phyloP scores from a whole-genome alignment of 2,888 invertebrate genomes.

The Drosophila borborema region DNA sequence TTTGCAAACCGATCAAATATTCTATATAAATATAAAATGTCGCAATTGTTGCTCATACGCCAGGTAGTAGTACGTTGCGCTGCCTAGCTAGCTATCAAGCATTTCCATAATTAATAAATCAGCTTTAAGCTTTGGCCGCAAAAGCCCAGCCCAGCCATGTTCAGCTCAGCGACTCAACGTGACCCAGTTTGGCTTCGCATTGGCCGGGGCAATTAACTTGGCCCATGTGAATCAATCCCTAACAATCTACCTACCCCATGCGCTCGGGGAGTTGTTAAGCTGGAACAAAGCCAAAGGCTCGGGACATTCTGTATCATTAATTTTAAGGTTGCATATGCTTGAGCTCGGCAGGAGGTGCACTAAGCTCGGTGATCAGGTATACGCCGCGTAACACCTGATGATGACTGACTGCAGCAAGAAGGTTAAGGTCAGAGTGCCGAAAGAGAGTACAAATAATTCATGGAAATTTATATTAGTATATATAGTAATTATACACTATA shows the following conservation, averaged over 20 bases:
- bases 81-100: background rate
- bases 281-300: background rate
- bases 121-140: conserved; percentile 16
- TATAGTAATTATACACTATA: background rate
- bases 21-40: conserved; percentile 6
- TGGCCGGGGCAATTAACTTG: conserved; percentile 6
- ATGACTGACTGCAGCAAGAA: background rate
- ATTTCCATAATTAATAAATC: conserved; percentile 28
- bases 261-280: conserved; percentile 1
- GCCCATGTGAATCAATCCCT: background rate
- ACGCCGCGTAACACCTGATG: background rate
- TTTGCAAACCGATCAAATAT: conserved; percentile 28
- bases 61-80: background rate
- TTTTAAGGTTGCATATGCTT: background rate
- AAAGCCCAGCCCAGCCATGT: background rate
- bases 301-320: background rate
- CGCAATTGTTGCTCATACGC: conserved; percentile 30
- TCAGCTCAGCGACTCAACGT: conserved; percentile 5
- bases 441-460: background rate
- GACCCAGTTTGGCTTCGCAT: conserved; percentile 9
- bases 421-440: background rate
- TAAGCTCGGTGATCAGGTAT: conserved; percentile 1
- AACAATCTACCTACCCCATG: background rate
- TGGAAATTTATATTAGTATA: background rate
- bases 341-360: background rate